Evolutionary conservation across 2,888 invertebrate genomes (phyloP), one percentile per base, ranked within the genome.

Genomic region (Carabus problematicus): DNA sequence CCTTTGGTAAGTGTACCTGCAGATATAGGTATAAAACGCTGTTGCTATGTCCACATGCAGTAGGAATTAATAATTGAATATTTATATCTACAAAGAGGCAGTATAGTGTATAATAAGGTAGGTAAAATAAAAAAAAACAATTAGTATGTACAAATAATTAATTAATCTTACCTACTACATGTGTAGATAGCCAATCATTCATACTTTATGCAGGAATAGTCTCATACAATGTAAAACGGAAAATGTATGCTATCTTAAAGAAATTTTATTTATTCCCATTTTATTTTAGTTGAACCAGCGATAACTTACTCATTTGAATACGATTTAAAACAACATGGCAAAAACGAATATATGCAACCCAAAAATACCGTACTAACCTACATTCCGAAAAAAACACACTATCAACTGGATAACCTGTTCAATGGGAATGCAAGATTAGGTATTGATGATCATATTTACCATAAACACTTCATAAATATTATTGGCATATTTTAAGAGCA

Each of bases 1-100:
- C 74, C 0, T 76, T 75, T 45, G 74, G 80, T 80, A 75, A 73
- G 73, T 72, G n/a, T n/a, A n/a, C n/a, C n/a, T n/a, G n/a, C 0
- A 12, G 43, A 39, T 55, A 40, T 11, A 43, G 11, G 16, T 49
- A 16, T 4, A n/a, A n/a, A n/a, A n/a, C n/a, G n/a, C n/a, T n/a
- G n/a, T n/a, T n/a, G n/a, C n/a, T n/a, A n/a, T n/a, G n/a, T n/a
- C 14, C 12, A 41, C 19, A 9, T 9, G 12, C 52, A 8, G 52
- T 52, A 12, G 12, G n/a, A n/a, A n/a, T n/a, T n/a, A n/a, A n/a
- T n/a, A n/a, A n/a, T n/a, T n/a, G n/a, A n/a, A n/a, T n/a, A n/a
- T n/a, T n/a, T n/a, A n/a, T n/a, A n/a, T n/a, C n/a, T n/a, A n/a
- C n/a, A n/a, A n/a, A n/a, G n/a, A n/a, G n/a, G n/a, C n/a, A n/a